Base-by-base conservation (phyloP, 2,888 invertebrate species). In the Heliconius hortense region DNA sequence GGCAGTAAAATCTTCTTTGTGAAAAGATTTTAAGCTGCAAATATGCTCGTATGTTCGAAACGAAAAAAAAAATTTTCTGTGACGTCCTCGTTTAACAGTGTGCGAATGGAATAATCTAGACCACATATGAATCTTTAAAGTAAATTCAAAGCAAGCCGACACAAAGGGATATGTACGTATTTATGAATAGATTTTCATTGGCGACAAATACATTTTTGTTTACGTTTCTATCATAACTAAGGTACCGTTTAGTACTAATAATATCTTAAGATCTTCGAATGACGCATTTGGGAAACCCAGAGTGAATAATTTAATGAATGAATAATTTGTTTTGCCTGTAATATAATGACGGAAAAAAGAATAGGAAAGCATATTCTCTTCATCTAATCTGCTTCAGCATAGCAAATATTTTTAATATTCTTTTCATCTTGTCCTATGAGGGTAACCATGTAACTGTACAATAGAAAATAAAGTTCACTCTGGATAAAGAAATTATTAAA, bases 141-240 rank as follows among this genome's bases (percentile, higher is more conserved):
- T 82, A 82, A 83, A 81, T 82, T 82, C 80, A 79, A 82, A 84
- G 84, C 84, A 84, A 80, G 81, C 73, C 59, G 75, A 71, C 77
- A 80, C 77, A 82, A 79, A 83, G 84, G 79, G 81, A 81, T 83
- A 78, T 80, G 82, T 35, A 80, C 76, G 77, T 73, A 84, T 87
- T 83, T 84, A 77, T 78, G 78, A 80, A 82, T 62, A 60, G 39
- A 80, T 86, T 87, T 86, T 82, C n/a, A 85, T 85, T 84, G 28
- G 76, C 77, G 82, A 77, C 80, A 76, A 83, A 83, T 85, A 43
- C 26, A 63, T 73, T 70, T 60, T 56, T 56, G 62, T 72, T 74
- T 67, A 67, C n/a, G 1, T 24, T 56, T n/a, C 11, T 56, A 31
- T 56, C n/a, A 56, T 15, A 53, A 8, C 67, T 10, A n/a, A 15